Base-by-base conservation (phyloP, 37 sponge, comb jelly and placozoan genomes). In the Tethya wilhelma region DNA sequence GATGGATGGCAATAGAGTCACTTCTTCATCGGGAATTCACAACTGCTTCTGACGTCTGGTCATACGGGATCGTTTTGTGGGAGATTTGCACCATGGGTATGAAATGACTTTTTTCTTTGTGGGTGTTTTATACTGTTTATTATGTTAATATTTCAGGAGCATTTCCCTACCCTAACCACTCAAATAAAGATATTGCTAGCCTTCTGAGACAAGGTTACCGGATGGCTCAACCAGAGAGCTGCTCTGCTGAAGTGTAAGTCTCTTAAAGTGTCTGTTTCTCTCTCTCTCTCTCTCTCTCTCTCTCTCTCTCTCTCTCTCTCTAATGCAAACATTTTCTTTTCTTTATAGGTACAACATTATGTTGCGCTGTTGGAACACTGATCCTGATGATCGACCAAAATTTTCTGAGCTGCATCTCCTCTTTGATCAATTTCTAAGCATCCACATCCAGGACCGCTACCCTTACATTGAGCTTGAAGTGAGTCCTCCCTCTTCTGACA, bases 1-100 rank as follows among this genome's bases (percentile, higher is more conserved):
- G 89, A 17, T 91, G 92, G 92, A 91, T 91, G 88, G 78, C 92
- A 44, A 72, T 86, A 19, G 92, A 91, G 74, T 82, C 92, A 12
- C 59, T 91, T 31, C 36, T 58, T n/a, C 57, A 78, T 8, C 69
- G 92, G 32, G 79, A 77, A 17, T 91, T 77, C 79, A 91, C 87
- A 4, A 86, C 84, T 6, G 63, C 82, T 17, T 80, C 87, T 44
- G 92, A 91, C 31, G 87, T 86, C 56, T 91, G 92, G 92, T 77
- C 92, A 1, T 91, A 68, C 79, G 92, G 92, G 19, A 58, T 91
- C 14, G 55, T 67, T 1, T 84, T 91, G 22, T 91, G 92, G 92
- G 92, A 91, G 58, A 86, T 91, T 31, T 79, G 78, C 46, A 91
- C 92, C 5, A 32, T 91, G 56, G 87, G 92, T 91, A 57, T 25